These are phyloP conservation scores for Recurvirostra avosetta DNA, from an alignment of 2,113 vertebrate genomes.

Conservation along the genomic window DNA sequence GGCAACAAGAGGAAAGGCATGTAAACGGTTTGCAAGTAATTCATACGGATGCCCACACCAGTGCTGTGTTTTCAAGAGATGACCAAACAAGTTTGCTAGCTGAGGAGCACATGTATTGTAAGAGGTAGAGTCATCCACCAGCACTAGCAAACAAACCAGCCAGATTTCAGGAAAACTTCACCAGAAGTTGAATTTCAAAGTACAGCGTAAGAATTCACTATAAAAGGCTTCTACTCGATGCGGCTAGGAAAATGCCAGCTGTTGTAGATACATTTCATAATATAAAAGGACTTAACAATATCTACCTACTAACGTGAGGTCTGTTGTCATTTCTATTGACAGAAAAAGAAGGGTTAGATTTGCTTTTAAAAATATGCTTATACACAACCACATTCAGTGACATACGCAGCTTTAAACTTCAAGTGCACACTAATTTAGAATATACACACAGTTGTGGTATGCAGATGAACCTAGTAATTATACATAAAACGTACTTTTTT, in stretches of 20 bases:
- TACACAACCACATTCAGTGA: not conserved
- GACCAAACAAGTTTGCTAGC: not conserved
- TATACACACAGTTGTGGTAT: not conserved
- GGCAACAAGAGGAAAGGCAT: not conserved
- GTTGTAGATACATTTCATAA: not conserved
- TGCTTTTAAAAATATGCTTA: not conserved
- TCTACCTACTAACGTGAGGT: not conserved
- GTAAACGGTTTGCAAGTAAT: not conserved
- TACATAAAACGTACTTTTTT: not conserved
- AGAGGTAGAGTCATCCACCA: not conserved
- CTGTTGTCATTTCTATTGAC: not conserved
- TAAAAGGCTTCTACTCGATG: not conserved
- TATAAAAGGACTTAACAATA: conserved; percentile 13
- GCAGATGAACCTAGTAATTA: not conserved
- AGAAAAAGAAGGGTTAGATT: not conserved
- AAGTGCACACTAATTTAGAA: not conserved
- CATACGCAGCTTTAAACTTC: not conserved
- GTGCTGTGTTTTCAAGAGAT: not conserved
- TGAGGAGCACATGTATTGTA: not conserved
- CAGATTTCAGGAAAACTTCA: not conserved
- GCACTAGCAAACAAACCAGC: not conserved
- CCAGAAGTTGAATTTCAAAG: not conserved
- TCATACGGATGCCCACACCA: not conserved
- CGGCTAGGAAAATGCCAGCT: not conserved
- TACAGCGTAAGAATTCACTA: not conserved